These are phyloP conservation scores for Coenonympha arcania DNA, from an alignment of 2,888 invertebrate genomes.

Conservation along the genomic window DNA sequence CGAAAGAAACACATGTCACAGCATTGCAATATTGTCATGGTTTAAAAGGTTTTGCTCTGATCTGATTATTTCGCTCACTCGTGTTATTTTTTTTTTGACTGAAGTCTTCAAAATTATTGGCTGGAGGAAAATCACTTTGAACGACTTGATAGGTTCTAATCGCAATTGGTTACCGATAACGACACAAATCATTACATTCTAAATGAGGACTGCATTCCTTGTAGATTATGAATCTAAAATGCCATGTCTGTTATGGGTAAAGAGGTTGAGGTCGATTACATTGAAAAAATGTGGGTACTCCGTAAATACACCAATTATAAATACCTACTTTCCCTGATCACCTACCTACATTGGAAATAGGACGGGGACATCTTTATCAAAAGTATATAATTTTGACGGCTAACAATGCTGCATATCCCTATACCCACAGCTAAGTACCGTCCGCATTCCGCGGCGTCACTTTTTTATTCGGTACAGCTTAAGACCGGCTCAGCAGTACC, in stretches of 20 bases:
- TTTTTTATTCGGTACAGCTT: constrained; percentile 62
- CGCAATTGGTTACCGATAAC: background rate
- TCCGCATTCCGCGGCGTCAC: constrained; percentile 61
- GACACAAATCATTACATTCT: background rate
- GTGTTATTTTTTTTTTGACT: background rate
- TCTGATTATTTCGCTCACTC: background rate
- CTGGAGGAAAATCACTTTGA: background rate
- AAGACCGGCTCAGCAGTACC: constrained; percentile 69
- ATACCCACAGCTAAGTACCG: constrained; percentile 38
- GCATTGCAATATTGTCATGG: constrained; percentile 15
- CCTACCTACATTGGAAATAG: background rate
- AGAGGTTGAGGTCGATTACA: background rate
- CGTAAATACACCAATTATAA: too few relatives aligned
- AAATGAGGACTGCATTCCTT: background rate
- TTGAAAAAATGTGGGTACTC: background rate
- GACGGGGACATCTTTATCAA: background rate
- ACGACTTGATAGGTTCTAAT: background rate
- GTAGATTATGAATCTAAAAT: too few relatives aligned
- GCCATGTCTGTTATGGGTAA: too few relatives aligned
- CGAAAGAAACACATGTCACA: constrained; percentile 22
- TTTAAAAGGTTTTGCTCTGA: constrained; percentile 7
- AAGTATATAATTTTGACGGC: constrained; percentile 22
- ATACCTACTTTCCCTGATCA: too few relatives aligned
- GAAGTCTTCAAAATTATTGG: background rate
- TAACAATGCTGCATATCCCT: constrained; percentile 5